Conservation (phyloP, 1,140 invertebrate species). For the Odontomachus brunneus region DNA sequence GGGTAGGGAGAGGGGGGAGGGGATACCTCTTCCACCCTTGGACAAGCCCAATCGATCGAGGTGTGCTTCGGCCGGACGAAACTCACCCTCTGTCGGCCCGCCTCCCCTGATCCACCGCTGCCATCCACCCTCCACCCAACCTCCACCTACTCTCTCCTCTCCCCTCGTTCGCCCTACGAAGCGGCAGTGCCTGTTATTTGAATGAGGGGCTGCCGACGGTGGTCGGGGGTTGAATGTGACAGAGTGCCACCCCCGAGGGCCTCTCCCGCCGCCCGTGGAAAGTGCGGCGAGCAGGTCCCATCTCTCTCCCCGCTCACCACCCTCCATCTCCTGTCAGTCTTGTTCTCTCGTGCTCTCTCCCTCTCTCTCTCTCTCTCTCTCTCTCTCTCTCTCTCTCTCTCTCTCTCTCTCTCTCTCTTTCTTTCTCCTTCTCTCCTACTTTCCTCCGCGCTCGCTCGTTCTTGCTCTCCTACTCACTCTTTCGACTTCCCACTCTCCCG, state of each 20-base stretch:
- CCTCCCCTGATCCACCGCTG: constrained; percentile 63
- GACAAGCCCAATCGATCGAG: constrained; percentile 86
- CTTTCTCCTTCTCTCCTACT: constrained; percentile 11
- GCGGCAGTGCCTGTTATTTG: constrained; percentile 84
- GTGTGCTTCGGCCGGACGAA: constrained; percentile 85
- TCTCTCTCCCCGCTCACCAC: constrained; percentile 38
- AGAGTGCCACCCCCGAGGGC: constrained; percentile 83
- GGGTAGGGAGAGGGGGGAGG: constrained; percentile 31
- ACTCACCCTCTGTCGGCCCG: constrained; percentile 82
- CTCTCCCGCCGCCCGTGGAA: constrained; percentile 79
- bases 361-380: constrained; percentile 15
- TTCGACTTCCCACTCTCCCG: constrained; percentile 46
- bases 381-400: constrained; percentile 56
- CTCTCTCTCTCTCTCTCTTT: constrained; percentile 25
- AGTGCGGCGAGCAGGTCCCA: constrained; percentile 80
- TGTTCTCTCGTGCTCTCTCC: constrained; percentile 29
- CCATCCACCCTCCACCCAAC: constrained; percentile 69
- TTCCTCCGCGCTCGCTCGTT: constrained; percentile 40
- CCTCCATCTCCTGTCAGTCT: constrained; percentile 56
- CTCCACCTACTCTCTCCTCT: constrained; percentile 54
- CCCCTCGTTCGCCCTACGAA: constrained; percentile 67
- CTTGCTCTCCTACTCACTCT: constrained; percentile 42
- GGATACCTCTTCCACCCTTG: constrained; percentile 82
- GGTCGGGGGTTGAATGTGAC: constrained; percentile 84
- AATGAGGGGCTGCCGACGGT: constrained; percentile 77